These are phyloP conservation scores for Oryzias curvinotus DNA, from an alignment of 2,113 vertebrate species.

Conservation along the genomic window DNA sequence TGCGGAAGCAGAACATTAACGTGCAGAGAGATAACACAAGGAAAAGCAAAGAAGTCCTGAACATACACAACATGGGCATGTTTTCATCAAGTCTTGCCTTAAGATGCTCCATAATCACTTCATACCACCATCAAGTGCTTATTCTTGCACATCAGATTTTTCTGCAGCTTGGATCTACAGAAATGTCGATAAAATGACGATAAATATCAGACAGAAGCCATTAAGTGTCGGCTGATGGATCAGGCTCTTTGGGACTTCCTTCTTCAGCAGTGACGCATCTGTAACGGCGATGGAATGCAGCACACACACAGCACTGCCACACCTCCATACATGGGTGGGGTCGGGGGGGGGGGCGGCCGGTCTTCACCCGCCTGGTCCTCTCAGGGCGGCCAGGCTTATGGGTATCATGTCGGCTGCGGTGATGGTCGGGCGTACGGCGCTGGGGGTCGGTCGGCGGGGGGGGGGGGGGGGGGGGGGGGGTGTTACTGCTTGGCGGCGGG, in stretches of 20 bases:
- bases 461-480: too few relatives aligned
- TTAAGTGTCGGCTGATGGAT: slow-evolving; percentile 27
- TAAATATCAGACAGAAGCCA: slow-evolving; percentile 3
- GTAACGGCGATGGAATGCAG: slow-evolving; percentile 12
- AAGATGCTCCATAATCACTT: slow-evolving; percentile 40
- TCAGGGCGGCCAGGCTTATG: too few relatives aligned
- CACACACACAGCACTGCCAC: too few relatives aligned
- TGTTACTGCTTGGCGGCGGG: too few relatives aligned
- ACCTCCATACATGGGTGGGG: too few relatives aligned
- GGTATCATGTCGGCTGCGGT: too few relatives aligned
- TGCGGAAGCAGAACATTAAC: too few relatives aligned
- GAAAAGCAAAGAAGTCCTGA: background rate
- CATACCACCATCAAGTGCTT: slow-evolving; percentile 22
- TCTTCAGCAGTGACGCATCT: slow-evolving; percentile 10
- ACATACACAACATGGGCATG: slow-evolving; percentile 15
- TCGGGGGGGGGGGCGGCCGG: too few relatives aligned
- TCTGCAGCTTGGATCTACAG: slow-evolving; percentile 23
- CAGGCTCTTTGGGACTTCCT: slow-evolving; percentile 1
- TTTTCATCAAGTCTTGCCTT: slow-evolving; percentile 13
- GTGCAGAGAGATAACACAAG: background rate
- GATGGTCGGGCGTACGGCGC: too few relatives aligned
- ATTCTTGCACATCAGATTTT: slow-evolving; percentile 39
- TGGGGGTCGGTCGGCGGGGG: too few relatives aligned
- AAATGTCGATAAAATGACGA: slow-evolving; percentile 17
- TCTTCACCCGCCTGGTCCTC: too few relatives aligned